Percentiles rank a stretch among this genome's conserved stretches.
phyloP scores from a whole-genome alignment of 2,888 invertebrate genomes.

The Chrysodeixis includens region DNA sequence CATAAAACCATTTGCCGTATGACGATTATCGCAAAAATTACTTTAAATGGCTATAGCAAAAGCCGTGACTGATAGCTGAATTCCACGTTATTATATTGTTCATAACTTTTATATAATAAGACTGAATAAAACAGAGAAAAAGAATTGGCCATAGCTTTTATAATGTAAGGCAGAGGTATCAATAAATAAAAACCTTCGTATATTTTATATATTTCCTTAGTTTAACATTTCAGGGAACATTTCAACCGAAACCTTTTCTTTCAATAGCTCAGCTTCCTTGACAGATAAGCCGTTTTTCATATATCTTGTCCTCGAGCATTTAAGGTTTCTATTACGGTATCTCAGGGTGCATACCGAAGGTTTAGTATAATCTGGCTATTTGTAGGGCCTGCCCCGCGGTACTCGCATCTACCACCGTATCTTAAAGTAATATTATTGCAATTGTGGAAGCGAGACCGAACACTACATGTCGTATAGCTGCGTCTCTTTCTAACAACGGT shows the following conservation, averaged over 20 bases:
- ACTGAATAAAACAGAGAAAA: no score
- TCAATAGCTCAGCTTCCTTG: slow-evolving; percentile 28
- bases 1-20: no score
- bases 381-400: slow-evolving; percentile 58
- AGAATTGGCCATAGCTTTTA: neutral
- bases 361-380: slow-evolving; percentile 76
- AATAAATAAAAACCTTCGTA: neutral
- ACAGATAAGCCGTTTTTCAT: slow-evolving; percentile 28
- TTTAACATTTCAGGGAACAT: slow-evolving; percentile 1
- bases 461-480: no score
- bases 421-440: no score
- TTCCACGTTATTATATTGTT: no score
- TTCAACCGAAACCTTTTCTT: neutral
- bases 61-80: no score
- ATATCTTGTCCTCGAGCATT: slow-evolving; percentile 10
- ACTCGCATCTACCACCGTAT: no score
- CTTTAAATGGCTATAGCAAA: no score
- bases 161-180: neutral
- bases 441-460: no score
- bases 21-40: no score
- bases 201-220: neutral
- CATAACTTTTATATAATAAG: no score
- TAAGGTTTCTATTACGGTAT: slow-evolving; percentile 33
- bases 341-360: slow-evolving; percentile 55
- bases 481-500: no score